These are phyloP conservation scores for Chaenogobius annularis DNA, from an alignment of 2,113 vertebrate genomes.

Conservation along the genomic window DNA sequence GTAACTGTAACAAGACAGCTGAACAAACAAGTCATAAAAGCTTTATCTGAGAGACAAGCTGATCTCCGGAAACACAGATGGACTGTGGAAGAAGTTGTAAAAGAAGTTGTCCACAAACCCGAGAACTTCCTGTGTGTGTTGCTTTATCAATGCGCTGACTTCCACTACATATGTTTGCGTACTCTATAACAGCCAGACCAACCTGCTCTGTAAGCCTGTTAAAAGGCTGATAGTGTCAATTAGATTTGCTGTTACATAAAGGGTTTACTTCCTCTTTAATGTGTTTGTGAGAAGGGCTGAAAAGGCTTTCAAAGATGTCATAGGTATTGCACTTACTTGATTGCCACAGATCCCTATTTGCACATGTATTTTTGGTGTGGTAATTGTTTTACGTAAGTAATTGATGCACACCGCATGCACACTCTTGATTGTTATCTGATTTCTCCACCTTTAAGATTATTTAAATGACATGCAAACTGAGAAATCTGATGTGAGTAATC, in stretches of 20 bases:
- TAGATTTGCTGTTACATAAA: constrained; percentile 5
- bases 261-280: constrained; percentile 3
- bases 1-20: constrained; percentile 64
- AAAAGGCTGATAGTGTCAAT: constrained; percentile 22
- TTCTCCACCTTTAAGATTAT: no score
- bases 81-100: constrained; percentile 17
- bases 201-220: constrained; percentile 45
- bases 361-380: background rate
- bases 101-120: constrained; percentile 3
- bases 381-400: background rate
- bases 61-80: background rate
- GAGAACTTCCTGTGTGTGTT: constrained; percentile 23
- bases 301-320: background rate
- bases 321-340: constrained; percentile 8
- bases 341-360: background rate
- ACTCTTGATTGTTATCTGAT: no score
- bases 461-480: no score
- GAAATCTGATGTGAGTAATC: no score
- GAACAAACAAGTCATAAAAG: constrained; percentile 72
- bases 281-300: background rate
- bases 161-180: constrained; percentile 19
- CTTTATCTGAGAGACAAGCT: constrained; percentile 54
- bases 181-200: constrained; percentile 26
- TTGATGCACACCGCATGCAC: no score
- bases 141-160: constrained; percentile 17